Evolutionary conservation across 2,797 vertebrate species (phyloP), one percentile per base, ranked within the genome.

Genomic region (Ptychadena robeensis): DNA sequence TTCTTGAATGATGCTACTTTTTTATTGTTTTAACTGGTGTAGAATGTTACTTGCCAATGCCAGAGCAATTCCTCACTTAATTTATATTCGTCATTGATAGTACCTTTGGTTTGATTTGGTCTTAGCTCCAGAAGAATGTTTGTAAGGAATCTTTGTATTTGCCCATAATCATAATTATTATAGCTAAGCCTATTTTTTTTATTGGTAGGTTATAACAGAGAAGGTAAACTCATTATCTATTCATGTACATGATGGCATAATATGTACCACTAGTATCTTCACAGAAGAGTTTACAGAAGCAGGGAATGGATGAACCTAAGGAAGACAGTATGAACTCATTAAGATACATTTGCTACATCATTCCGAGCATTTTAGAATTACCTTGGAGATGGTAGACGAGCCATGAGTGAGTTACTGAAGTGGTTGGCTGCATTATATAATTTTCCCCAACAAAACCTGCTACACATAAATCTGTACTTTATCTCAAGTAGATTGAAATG

Each of bases 341-440:
- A 78, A 79, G 59, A 37, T 82, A 82, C 25, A 77, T 82, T 76
- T 65, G 27, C 65, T 40, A 25, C 37, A 82, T 77, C 81, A 53
- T 79, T 78, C 59, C 48, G n/a, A 74, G 32, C 35, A 70, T 77
- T 71, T 83, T 25, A 57, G 9, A 73, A 78, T 78, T 66, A 79
- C 81, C 67, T 78, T 78, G 73, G 57, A 82, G 53, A 82, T 82
- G 28, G 61, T 64, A 77, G 66, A 71, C 30, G 18, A 15, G 53
- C 35, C 57, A 70, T 71, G 64, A 6, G 44, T 64, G 11, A 65
- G 35, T 69, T 37, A 27, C 30, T 76, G 48, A 77, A 63, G 66
- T 77, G 22, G 22, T 30, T 40, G 34, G 27, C 22, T 31, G 35
- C 57, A 77, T 71, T 70, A 61, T 53, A 63, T 74, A 3, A 38